Conservation (phyloP, 2,113 vertebrate genomes). For the Indicator maculatus region DNA sequence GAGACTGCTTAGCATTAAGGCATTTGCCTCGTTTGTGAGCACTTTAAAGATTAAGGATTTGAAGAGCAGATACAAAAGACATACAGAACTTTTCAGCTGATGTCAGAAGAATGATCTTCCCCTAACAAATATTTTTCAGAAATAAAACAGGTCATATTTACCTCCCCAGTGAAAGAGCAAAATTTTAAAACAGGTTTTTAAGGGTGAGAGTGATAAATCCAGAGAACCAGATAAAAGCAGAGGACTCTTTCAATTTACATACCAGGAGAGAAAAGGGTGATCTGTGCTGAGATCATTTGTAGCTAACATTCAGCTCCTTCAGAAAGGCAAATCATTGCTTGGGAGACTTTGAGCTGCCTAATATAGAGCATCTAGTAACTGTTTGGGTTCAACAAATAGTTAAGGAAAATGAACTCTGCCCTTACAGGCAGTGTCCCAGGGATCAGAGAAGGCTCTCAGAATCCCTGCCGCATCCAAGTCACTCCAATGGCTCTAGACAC, state of each 20-base stretch:
- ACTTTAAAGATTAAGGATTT: slow-evolving; percentile 44
- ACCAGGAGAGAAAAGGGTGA: neutral
- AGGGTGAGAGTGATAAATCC: neutral
- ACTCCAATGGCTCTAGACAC: neutral
- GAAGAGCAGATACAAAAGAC: slow-evolving; percentile 9
- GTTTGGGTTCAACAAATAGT: neutral
- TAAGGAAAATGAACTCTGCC: neutral
- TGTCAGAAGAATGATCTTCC: slow-evolving; percentile 3
- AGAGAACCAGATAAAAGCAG: neutral
- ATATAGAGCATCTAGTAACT: neutral
- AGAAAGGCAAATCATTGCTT: neutral
- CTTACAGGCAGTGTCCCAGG: neutral
- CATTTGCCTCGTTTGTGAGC: slow-evolving; percentile 13
- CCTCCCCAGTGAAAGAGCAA: neutral
- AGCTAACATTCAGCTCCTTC: neutral
- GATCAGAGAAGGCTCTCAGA: neutral
- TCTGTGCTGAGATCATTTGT: neutral
- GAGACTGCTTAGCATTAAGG: slow-evolving; percentile 25
- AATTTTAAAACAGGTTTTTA: neutral
- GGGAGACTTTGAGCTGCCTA: neutral
- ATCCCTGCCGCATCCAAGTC: neutral
- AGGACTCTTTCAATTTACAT: neutral
- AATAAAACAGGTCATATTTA: neutral
- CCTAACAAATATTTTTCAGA: neutral
- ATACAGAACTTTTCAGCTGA: slow-evolving; percentile 5